These are phyloP conservation scores for Cassiopea xamachana DNA, from an alignment of 30 jellyfish, hydroid and myxozoan species.

Conservation along the genomic window DNA sequence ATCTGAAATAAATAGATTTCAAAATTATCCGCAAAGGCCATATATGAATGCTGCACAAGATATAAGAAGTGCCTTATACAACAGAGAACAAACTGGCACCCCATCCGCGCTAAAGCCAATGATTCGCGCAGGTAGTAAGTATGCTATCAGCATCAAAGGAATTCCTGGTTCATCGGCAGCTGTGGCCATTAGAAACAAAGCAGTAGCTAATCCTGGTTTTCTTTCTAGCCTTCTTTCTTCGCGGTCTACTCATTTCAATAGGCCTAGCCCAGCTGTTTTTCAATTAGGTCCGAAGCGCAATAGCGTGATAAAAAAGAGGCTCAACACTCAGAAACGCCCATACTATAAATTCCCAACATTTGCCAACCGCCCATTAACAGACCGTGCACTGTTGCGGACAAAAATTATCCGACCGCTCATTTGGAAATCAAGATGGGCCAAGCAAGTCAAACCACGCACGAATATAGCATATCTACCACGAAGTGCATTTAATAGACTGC, in stretches of 20 bases:
- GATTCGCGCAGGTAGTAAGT: conserved; percentile 54
- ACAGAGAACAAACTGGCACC: neutral
- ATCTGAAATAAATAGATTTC: neutral
- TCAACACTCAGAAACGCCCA: neutral
- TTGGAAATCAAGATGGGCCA: conserved; percentile 23
- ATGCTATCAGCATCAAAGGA: conserved; percentile 65
- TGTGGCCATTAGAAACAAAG: conserved; percentile 64
- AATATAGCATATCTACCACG: conserved; percentile 57
- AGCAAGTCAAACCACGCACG: conserved; percentile 39
- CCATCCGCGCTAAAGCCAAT: neutral
- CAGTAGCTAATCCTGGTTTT: conserved; percentile 59
- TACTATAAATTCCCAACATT: conserved; percentile 16
- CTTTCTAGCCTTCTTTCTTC: conserved; percentile 44
- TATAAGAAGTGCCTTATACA: neutral
- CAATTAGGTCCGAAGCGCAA: conserved; percentile 24
- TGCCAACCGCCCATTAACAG: conserved; percentile 88
- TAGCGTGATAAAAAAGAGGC: neutral
- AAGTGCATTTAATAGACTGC: conserved; percentile 64
- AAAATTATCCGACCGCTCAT: conserved; percentile 70
- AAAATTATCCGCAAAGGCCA: neutral
- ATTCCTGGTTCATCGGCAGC: conserved; percentile 63
- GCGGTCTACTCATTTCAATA: conserved; percentile 26
- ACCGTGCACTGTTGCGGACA: conserved; percentile 86
- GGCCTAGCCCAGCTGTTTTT: neutral
- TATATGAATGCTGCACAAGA: neutral